Evolutionary conservation across 2,797 vertebrate species (phyloP), one percentile per base, ranked within the genome.

Genomic region (Mormyrops attenuatus): DNA sequence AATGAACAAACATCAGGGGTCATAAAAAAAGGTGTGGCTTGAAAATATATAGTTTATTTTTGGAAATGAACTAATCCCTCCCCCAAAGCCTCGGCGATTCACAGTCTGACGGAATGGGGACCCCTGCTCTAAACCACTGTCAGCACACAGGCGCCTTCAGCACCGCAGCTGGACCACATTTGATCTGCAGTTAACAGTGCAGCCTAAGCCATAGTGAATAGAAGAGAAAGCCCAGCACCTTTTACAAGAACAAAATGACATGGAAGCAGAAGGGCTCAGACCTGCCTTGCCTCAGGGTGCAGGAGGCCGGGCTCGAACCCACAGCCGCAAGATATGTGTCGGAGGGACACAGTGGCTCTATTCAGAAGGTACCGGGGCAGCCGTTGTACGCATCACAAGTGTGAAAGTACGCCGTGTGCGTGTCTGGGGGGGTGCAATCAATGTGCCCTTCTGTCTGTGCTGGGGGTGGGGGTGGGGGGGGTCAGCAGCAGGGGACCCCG

Each of bases 101-200:
- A 66, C 22, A 26, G 63, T 26, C 26, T 26, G n/a, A 26, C 1
- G 9, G 11, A 69, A 69, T 69, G 26, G 26, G 66, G 9, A 34
- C 26, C 66, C 26, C 63, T 15, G 63, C 63, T 69, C 1, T 13
- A 20, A 41, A 8, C 38, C 88, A 22, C n/a, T 86, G 63, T 50
- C 44, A 49, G 5, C 47, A 7, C 60, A 88, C 38, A 88, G 20
- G 6, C 7, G 5, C 52, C 85, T 87, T 93, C 90, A 84, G 88
- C 88, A 90, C 90, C 90, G 90, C 91, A 85, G 86, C 52, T 92
- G 93, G 94, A 95, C 94, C 93, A 94, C 92, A 91, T 89, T 94
- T 94, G 94, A 95, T 95, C 94, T 93, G 90, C 93, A 94, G 93
- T 96, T 94, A 95, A 94, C 91, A 89, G 93, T 93, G 92, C 91